phyloP scores from a whole-genome alignment of 2,797 vertebrate species.

The Leptodactylus fallax region DNA sequence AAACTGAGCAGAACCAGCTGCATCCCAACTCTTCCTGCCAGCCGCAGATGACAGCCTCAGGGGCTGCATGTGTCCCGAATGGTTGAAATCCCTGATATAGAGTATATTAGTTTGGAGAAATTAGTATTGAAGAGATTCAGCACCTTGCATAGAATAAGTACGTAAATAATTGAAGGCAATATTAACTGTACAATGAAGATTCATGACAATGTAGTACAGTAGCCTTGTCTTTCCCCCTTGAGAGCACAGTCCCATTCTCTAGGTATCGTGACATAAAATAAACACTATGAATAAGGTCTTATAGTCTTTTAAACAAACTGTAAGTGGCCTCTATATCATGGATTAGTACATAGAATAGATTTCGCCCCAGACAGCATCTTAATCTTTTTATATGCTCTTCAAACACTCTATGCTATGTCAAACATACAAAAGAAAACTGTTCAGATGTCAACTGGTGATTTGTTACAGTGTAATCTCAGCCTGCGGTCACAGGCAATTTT shows the following conservation, averaged over 20 bases:
- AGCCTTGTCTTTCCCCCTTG: background rate
- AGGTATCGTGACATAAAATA: background rate
- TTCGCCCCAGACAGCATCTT: conserved; percentile 27
- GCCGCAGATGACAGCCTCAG: too few species aligned
- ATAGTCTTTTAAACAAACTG: background rate
- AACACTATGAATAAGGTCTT: background rate
- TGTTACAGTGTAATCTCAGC: conserved; percentile 31
- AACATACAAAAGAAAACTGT: conserved; percentile 42
- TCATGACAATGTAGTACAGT: background rate
- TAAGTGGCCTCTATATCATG: background rate
- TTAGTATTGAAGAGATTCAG: too few species aligned
- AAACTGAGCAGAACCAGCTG: too few species aligned
- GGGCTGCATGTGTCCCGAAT: too few species aligned
- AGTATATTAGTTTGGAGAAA: too few species aligned
- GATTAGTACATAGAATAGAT: conserved; percentile 35
- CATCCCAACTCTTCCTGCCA: too few species aligned
- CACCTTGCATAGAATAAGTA: too few species aligned
- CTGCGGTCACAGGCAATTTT: conserved; percentile 20
- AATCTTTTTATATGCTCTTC: conserved; percentile 14
- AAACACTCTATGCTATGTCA: conserved; percentile 19
- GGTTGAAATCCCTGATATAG: too few species aligned
- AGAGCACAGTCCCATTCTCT: background rate
- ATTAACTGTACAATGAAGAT: background rate
- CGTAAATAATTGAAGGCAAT: too few species aligned
- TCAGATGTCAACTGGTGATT: conserved; percentile 39